Evolutionary conservation across 2,888 invertebrate genomes (phyloP), one percentile per base, ranked within the genome.

Genomic region (Shargacucullia verbasci): DNA sequence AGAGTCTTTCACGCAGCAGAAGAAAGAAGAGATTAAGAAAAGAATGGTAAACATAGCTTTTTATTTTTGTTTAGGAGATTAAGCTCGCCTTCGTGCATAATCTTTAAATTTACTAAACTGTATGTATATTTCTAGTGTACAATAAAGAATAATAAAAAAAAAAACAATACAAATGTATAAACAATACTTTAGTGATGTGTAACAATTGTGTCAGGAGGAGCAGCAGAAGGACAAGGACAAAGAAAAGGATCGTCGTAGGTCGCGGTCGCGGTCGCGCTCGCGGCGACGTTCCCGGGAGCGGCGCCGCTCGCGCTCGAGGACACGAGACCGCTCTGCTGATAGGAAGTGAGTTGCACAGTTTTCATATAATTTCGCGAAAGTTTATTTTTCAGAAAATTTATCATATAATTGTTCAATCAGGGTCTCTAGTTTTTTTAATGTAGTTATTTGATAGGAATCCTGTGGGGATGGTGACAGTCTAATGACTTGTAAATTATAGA

Each of bases 11-110:
- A 96, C 99, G 56, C 98, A 99, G 87, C 97, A 98, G 90, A 99
- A 99, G 90, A 98, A 99, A 87, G 98, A 98, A 87, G 99, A 99
- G 91, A 97, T 99, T 77, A 97, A 98, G 83, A 98, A 97, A 84
- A 95, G 97, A 84, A 96, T 97, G 96, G 97, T 97, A 91, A 89
- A 86, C 85, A 15, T 41, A 2, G 13, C 1, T 40, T 52, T 0
- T 6, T 41, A 2, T 27, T 4, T 34, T 6, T 12, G 34, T 29
- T 6, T 9, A 29, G 8, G 7, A 27, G 27, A 3, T 3, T 27
- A 3, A 27, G 7, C 3, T 27, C 7, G 7, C 3, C 7, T 7
- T 27, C 3, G 4, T 27, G 7, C 27, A 27, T 27, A 27, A 27
- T 3, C 27, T 7, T 27, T 27, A 27, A 5, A 27, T 5, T 5